phyloP scores from a whole-genome alignment of 2,797 vertebrate species.

The Loriculus beryllinus region DNA sequence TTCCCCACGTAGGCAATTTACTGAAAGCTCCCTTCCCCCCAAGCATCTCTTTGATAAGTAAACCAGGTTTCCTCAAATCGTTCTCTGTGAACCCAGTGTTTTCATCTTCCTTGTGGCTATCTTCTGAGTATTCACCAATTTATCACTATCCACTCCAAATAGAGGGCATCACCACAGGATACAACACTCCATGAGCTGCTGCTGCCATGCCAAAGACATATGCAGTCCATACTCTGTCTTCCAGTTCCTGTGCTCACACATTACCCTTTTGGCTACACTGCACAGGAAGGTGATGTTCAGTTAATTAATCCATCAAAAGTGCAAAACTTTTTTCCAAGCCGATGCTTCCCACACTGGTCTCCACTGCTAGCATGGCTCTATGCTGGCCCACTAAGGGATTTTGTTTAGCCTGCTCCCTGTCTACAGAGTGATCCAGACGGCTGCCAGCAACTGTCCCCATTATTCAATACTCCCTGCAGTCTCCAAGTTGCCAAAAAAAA shows the following conservation, averaged over 20 bases:
- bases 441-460: background rate
- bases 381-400: background rate
- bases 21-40: conserved; percentile 24
- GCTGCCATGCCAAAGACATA: background rate
- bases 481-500: background rate
- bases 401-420: conserved; percentile 13
- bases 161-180: conserved; percentile 49
- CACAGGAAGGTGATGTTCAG: conserved; percentile 25
- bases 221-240: conserved; percentile 7
- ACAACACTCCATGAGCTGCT: conserved; percentile 13
- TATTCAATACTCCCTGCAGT: background rate
- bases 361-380: background rate
- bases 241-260: conserved; percentile 18
- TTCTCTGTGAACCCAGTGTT: background rate
- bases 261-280: conserved; percentile 29
- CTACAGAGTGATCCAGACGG: background rate
- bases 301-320: conserved; percentile 50
- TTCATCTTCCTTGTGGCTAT: background rate
- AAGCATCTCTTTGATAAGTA: conserved; percentile 10
- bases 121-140: conserved; percentile 21
- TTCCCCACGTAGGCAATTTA: conserved; percentile 44
- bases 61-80: conserved; percentile 32
- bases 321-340: conserved; percentile 39
- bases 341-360: conserved; percentile 2
- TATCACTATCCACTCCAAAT: background rate